Evolutionary conservation across 2,797 vertebrate genomes (phyloP).

Genomic region (Psittacula echo): DNA sequence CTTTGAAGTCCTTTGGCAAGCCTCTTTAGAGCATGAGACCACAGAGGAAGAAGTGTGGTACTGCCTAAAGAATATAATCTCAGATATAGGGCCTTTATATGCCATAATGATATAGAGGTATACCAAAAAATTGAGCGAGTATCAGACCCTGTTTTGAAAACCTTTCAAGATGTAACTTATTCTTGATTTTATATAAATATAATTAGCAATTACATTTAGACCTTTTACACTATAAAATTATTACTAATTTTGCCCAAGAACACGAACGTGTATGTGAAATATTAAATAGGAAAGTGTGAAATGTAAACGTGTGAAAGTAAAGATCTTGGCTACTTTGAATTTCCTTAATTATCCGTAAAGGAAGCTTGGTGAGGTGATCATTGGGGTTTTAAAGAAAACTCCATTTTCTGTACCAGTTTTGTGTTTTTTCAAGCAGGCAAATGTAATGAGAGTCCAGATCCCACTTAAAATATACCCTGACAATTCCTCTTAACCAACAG

Average conservation of each 20-base stretch:
- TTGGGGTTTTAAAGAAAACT: neutral
- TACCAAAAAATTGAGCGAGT: neutral
- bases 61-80: neutral
- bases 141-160: neutral
- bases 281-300: neutral
- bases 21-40: neutral
- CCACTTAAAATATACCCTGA: neutral
- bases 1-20: neutral
- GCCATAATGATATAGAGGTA: neutral
- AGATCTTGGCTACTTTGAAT: neutral
- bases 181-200: neutral
- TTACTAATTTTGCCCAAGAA: neutral
- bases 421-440: neutral
- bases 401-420: neutral
- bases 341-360: neutral
- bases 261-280: neutral
- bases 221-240: neutral
- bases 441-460: neutral
- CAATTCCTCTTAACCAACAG: neutral
- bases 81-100: neutral
- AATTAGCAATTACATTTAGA: neutral
- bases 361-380: neutral
- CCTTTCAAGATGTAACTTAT: neutral
- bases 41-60: neutral
- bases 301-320: neutral